These are phyloP conservation scores for Nowickia ferox DNA, from an alignment of 2,888 invertebrate genomes.

Conservation along the genomic window DNA sequence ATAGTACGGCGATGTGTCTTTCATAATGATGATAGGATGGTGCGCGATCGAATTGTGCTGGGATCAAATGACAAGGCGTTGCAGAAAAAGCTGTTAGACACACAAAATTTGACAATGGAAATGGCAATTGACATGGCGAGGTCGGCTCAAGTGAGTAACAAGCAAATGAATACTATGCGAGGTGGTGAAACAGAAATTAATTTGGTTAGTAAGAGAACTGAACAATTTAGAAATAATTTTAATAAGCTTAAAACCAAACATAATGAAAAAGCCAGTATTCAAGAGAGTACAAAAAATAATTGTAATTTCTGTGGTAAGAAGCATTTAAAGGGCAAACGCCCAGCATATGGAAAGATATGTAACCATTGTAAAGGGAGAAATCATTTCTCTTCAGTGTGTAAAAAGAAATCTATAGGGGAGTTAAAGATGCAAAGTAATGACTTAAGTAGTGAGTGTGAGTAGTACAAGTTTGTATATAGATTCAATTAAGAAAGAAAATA, in stretches of 20 bases:
- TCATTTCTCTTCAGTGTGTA: no score
- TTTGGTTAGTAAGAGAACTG: background rate
- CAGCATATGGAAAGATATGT: no score
- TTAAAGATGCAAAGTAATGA: no score
- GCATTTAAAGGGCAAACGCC: no score
- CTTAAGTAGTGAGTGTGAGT: no score
- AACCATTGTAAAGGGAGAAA: no score
- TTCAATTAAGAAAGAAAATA: slow-evolving; percentile 26
- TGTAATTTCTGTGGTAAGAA: no score
- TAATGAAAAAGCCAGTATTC: no score
- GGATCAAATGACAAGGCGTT: slow-evolving; percentile 42
- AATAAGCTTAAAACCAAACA: slow-evolving; percentile 3
- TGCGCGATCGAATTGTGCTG: slow-evolving; percentile 67
- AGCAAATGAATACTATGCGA: slow-evolving; percentile 33
- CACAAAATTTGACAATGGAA: slow-evolving; percentile 49
- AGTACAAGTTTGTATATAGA: background rate
- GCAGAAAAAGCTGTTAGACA: slow-evolving; percentile 21
- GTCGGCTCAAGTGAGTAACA: slow-evolving; percentile 31
- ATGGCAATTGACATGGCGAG: slow-evolving; percentile 29
- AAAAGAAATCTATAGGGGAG: no score
- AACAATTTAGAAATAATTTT: slow-evolving; percentile 1
- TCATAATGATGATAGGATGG: slow-evolving; percentile 58
- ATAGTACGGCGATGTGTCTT: slow-evolving; percentile 65
- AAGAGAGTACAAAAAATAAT: no score
- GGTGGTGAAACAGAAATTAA: slow-evolving; percentile 12